phyloP scores from a whole-genome alignment of 2,888 invertebrate genomes.

The Amblyjoppa fuscipennis region DNA sequence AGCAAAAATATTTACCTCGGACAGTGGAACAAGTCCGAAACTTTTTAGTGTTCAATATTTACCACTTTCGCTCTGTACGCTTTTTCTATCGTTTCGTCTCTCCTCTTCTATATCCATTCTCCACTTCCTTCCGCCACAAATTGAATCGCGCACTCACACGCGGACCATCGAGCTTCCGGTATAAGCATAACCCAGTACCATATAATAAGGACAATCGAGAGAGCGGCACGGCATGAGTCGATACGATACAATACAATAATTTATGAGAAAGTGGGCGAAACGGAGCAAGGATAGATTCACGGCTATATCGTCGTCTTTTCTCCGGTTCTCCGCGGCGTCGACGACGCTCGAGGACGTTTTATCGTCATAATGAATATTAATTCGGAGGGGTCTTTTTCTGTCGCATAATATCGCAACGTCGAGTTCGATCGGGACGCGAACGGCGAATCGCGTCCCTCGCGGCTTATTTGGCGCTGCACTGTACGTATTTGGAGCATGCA shows the following conservation, averaged over 20 bases:
- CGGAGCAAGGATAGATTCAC: constrained; percentile 55
- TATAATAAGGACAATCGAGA: constrained; percentile 37
- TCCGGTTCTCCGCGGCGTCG: not conserved
- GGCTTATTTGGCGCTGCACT: constrained; percentile 32
- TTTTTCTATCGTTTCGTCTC: not conserved
- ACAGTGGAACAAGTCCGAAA: too few species aligned
- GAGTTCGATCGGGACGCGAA: not conserved
- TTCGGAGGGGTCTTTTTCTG: not conserved
- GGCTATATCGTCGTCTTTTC: constrained; percentile 29
- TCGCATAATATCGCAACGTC: not conserved
- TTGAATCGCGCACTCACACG: not conserved
- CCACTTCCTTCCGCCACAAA: not conserved
- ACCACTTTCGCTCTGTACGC: not conserved
- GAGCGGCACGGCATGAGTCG: constrained; percentile 9
- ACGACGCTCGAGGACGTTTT: constrained; percentile 9
- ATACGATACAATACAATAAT: constrained; percentile 39
- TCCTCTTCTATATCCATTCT: not conserved
- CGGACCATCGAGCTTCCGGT: constrained; percentile 5
- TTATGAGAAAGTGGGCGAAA: constrained; percentile 57
- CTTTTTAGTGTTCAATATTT: too few species aligned
- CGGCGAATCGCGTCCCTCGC: constrained; percentile 6
- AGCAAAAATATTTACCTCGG: not conserved
- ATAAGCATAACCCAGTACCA: not conserved
- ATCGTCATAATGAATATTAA: constrained; percentile 18
- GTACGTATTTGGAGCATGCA: not conserved